Base-by-base conservation (phyloP, 2,113 vertebrate species). In the Boleophthalmus pectinirostris region DNA sequence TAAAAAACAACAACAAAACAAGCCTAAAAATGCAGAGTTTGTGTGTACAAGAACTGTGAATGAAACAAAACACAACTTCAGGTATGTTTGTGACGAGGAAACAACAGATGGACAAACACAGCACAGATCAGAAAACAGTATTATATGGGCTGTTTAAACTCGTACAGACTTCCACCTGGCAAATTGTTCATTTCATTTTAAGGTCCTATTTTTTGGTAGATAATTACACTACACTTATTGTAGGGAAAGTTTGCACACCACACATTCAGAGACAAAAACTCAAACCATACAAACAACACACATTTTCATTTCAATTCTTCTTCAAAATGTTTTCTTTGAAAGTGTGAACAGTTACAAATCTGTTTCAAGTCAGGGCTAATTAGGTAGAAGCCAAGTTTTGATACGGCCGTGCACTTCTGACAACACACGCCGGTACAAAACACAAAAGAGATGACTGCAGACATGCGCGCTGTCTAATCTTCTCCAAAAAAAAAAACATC, bases 391-490 rank as follows among this genome's bases (percentile, higher is more conserved):
- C 58, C 29, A 65, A 68, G 29, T 74, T 68, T 29, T 66, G 24
- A 13, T 66, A 80, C 78, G 69, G 61, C 25, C 45, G 29, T 85
- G 81, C 85, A 38, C 68, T 46, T 64, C 38, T 79, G 82, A 82
- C 72, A 68, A n/a, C 65, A 68, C 21, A 35, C 3, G 12, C n/a
- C 46, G 45, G 33, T 68, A 72, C 56, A 49, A 75, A 71, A 74
- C 65, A 51, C 35, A 47, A 83, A 77, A 79, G 25, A 21, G 69
- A 83, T 73, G 51, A 76, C 72, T 73, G 61, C 67, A 33, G 69
- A 82, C 54, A 58, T 38, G 69, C 83, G 73, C 68, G 79, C 78
- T 49, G 58, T 84, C 72, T 84, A 86, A 82, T 88, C 80, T 73
- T 73, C 53, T 73, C 60, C 82, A 68, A 80, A 61, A 57, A 79